Percentiles rank a stretch among this genome's conserved stretches.
These are phyloP conservation scores for Cinclus cinclus DNA, from an alignment of 2,113 vertebrate genomes.

Conservation along the genomic window DNA sequence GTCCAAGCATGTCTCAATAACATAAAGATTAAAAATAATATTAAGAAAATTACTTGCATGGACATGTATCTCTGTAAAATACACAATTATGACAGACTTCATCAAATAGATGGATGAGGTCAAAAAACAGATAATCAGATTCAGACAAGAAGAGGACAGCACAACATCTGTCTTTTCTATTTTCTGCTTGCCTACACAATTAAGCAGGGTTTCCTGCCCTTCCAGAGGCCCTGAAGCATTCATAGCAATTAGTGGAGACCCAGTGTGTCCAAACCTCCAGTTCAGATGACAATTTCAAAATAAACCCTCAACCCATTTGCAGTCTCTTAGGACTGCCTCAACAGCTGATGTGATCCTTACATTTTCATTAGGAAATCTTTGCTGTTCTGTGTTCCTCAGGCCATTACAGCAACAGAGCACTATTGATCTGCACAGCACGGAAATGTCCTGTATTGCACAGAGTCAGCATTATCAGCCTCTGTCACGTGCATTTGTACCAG, in stretches of 20 bases:
- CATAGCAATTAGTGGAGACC: not conserved
- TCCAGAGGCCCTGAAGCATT: not conserved
- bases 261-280: not conserved
- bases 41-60: not conserved
- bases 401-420: not conserved
- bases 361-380: conserved; percentile 8
- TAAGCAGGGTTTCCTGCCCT: not conserved
- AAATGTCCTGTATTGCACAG: not conserved
- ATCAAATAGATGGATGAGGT: not conserved
- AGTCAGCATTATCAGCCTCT: not conserved
- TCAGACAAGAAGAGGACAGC: conserved; percentile 6
- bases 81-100: not conserved
- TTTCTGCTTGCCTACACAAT: conserved; percentile 11
- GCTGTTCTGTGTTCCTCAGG: not conserved
- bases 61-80: not conserved
- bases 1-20: not conserved
- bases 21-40: not conserved
- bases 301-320: not conserved
- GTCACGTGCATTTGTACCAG: not conserved
- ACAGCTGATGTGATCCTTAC: not conserved
- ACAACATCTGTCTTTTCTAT: conserved; percentile 21
- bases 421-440: not conserved
- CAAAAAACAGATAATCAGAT: conserved; percentile 28
- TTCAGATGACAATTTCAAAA: conserved; percentile 17
- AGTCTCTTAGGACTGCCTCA: not conserved